Conservation (phyloP, 2,797 vertebrate genomes). For the Enteromius radiatus region DNA sequence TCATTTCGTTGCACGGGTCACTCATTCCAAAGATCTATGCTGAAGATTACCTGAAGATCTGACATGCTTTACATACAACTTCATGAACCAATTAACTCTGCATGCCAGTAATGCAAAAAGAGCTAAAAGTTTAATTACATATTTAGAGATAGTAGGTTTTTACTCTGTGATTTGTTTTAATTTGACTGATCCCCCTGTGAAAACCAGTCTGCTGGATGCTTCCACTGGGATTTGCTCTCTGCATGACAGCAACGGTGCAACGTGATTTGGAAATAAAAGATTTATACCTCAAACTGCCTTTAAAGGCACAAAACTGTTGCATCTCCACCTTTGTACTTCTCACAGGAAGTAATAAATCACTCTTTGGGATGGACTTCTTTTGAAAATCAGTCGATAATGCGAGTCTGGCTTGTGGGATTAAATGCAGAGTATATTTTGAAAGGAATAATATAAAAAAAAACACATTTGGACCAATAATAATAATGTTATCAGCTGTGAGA, state of each 20-base stretch:
- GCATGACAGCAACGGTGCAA: slow-evolving; percentile 45
- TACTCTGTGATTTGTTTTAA: slow-evolving; percentile 29
- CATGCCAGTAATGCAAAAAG: not conserved
- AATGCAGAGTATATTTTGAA: slow-evolving; percentile 44
- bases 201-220: slow-evolving; percentile 41
- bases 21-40: slow-evolving; percentile 47
- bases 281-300: slow-evolving; percentile 42
- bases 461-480: slow-evolving; percentile 68
- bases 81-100: slow-evolving; percentile 9
- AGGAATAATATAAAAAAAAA: slow-evolving; percentile 38
- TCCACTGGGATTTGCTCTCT: slow-evolving; percentile 31
- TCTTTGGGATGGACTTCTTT: slow-evolving; percentile 47
- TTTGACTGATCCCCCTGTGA: slow-evolving; percentile 50
- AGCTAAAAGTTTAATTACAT: slow-evolving; percentile 27
- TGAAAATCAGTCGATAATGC: slow-evolving; percentile 54
- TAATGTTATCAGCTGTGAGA: slow-evolving; percentile 67
- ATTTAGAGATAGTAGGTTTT: slow-evolving; percentile 14
- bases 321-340: slow-evolving; percentile 45
- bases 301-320: slow-evolving; percentile 49
- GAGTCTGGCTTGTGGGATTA: slow-evolving; percentile 40
- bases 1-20: slow-evolving; percentile 65
- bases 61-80: slow-evolving; percentile 32
- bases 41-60: slow-evolving; percentile 52
- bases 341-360: slow-evolving; percentile 61
- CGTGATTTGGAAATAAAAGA: slow-evolving; percentile 59